Conservation (phyloP, 2,113 vertebrate species). For the Diadophis punctatus region DNA sequence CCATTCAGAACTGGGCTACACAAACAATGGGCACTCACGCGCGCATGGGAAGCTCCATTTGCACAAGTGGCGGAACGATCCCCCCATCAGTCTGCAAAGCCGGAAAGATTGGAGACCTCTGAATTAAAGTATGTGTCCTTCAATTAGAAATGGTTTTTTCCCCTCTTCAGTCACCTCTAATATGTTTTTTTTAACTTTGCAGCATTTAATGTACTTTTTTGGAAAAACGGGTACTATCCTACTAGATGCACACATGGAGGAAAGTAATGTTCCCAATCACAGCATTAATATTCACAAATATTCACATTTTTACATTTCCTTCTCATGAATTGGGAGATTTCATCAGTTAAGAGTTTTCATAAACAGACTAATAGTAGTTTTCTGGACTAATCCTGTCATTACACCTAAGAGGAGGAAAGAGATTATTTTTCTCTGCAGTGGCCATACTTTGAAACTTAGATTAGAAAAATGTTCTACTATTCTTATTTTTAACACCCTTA, state of each 20-base stretch:
- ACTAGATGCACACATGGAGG: background rate
- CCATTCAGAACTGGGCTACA: background rate
- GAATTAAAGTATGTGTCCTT: background rate
- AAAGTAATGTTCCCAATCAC: background rate
- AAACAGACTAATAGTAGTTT: background rate
- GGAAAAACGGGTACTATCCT: background rate
- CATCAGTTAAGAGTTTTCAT: background rate
- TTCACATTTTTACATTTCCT: background rate
- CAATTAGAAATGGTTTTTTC: background rate
- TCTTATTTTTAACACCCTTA: background rate
- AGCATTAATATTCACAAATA: background rate
- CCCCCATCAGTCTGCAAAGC: background rate
- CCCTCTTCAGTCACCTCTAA: background rate
- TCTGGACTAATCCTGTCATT: background rate
- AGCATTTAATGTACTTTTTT: background rate
- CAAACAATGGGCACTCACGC: background rate
- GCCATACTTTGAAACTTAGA: background rate
- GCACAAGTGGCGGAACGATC: background rate
- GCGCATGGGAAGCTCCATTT: background rate
- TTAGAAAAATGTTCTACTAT: background rate
- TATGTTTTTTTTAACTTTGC: background rate
- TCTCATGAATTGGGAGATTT: background rate
- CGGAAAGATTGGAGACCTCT: background rate
- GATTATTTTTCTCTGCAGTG: background rate
- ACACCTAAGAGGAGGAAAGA: background rate